Conservation (phyloP, 2,888 invertebrate genomes). For the Linnaemya tessellans region DNA sequence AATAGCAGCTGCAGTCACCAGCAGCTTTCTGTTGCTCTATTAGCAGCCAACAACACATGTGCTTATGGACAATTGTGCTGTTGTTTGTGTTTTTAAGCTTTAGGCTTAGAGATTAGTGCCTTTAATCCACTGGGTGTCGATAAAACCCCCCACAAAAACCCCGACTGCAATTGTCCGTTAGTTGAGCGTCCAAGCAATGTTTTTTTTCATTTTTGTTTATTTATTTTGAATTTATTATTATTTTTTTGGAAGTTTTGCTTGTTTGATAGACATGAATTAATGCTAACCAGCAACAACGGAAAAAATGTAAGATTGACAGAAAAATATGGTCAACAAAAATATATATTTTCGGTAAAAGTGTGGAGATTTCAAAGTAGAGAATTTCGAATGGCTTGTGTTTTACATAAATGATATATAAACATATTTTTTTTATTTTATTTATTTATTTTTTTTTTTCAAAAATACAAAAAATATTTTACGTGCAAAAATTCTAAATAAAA, state of each 20-base stretch:
- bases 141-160: constrained; percentile 2
- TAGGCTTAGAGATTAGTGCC: constrained; percentile 70
- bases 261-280: constrained; percentile 55
- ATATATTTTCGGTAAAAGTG: constrained; percentile 15
- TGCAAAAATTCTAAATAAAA: constrained; percentile 32
- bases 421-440: constrained; percentile 12
- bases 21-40: constrained; percentile 35
- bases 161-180: constrained; percentile 22
- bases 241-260: not conserved
- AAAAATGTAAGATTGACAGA: constrained; percentile 5
- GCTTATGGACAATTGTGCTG: constrained; percentile 24
- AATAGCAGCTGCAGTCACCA: constrained; percentile 13
- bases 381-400: constrained; percentile 46
- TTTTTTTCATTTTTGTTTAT: not conserved
- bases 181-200: constrained; percentile 10
- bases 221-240: not conserved
- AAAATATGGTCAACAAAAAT: constrained; percentile 49
- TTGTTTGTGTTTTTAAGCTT: constrained; percentile 57
- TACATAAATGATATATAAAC: constrained; percentile 56
- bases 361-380: constrained; percentile 35
- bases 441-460: not conserved
- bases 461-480: constrained; percentile 15
- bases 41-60: constrained; percentile 18
- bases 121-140: constrained; percentile 64
- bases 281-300: constrained; percentile 5